Evolutionary conservation across 1,140 invertebrate species (phyloP), one percentile per base, ranked within the genome.

Genomic region (Callitettix versicolor): DNA sequence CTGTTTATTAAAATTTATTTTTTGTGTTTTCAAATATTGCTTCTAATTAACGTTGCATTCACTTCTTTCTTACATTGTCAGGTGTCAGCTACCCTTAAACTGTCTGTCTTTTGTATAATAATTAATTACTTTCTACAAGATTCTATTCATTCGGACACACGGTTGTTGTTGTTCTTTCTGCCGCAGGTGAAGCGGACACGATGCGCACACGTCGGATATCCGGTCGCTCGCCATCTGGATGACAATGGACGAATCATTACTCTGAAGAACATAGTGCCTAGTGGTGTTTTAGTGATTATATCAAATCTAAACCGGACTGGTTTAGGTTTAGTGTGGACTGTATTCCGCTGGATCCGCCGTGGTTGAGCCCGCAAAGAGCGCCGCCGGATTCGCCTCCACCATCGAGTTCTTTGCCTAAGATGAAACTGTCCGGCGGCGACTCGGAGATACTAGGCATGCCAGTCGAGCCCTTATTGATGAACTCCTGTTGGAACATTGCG

Each of bases 401-500:
- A n/a, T 40, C 42, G 3, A 42, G 20, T 18, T 53, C 40, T 24
- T 48, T 41, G 42, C 33, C 53, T 18, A 54, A 58, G n/a, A 58
- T 59, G 57, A 62, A 62, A 58, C 54, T 47, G 40, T 22, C 43
- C 54, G 60, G 60, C 52, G 60, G 55, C 20, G 58, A 59, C 55
- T 59, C 60, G 26, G 58, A 59, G 18, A 47, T 62, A 15, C 44
- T 62, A 41, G 56, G 59, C 41, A 60, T 60, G 59, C 59, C 56
- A 17, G 47, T 58, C 30, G 60, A 62, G 33, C 44, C 58, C 20
- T 9, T 30, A 4, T 48, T 62, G 11, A 56, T 60, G 22, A 41
- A 59, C 49, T 55, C 53, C 49, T 50, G 26, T 15, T 57, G 54
- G 54, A 33, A 30, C 11, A 47, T 26, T 12, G 43, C 56, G 34